Evolutionary conservation across 2,888 invertebrate genomes (phyloP).

Genomic region (Diplolepis rosae): DNA sequence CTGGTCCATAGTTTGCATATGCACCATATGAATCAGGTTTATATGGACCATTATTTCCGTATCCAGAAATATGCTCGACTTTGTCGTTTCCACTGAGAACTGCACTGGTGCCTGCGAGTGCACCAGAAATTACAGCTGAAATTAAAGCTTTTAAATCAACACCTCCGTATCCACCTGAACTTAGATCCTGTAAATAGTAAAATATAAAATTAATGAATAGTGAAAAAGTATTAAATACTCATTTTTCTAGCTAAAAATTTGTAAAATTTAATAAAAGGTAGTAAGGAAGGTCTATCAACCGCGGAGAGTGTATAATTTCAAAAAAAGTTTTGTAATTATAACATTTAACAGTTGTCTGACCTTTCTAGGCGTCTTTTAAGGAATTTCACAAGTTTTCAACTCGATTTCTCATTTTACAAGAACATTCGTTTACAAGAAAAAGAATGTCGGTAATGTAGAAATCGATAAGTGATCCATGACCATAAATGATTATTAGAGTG

Average conservation of each 20-base stretch:
- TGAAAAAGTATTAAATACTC: not conserved
- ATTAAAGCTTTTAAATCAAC: conserved; percentile 63
- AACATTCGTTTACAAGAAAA: no score
- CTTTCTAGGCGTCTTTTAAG: no score
- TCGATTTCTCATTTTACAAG: no score
- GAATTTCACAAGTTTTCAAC: no score
- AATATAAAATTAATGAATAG: conserved; percentile 18
- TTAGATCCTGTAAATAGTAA: conserved; percentile 57
- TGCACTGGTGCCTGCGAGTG: conserved; percentile 65
- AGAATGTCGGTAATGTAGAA: no score
- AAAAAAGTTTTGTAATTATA: no score
- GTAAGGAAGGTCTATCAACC: no score
- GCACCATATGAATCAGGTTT: conserved; percentile 35
- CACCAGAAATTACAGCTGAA: conserved; percentile 64
- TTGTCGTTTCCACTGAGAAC: conserved; percentile 64
- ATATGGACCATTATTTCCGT: not conserved
- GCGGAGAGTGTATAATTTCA: no score
- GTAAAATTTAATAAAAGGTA: no score
- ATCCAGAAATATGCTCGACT: conserved; percentile 43
- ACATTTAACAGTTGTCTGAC: no score
- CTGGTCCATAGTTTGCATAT: conserved; percentile 39
- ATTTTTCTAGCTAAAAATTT: not conserved
- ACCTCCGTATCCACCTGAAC: conserved; percentile 39
- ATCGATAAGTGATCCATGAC: no score
- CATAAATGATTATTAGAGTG: no score